phyloP scores from a whole-genome alignment of 2,113 vertebrate genomes.

The Puntigrus tetrazona region DNA sequence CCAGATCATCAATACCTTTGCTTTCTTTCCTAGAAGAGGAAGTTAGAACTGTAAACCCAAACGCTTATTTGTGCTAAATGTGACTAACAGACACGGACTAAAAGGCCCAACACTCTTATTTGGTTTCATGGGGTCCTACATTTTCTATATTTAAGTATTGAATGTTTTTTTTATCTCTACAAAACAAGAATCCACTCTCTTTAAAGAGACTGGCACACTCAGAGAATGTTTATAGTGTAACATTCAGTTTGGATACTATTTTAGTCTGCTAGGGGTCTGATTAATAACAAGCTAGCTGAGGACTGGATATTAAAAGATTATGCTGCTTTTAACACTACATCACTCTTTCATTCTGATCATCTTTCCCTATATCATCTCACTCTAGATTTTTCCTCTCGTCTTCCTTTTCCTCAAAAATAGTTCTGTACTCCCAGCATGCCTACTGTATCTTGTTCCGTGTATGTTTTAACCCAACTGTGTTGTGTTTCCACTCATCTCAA shows the following conservation, averaged over 20 bases:
- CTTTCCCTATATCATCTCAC: background rate
- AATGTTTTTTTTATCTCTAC: background rate
- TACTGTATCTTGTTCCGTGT: background rate
- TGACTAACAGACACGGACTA: background rate
- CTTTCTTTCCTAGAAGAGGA: background rate
- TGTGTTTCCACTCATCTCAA: conserved; percentile 13
- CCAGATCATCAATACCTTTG: background rate
- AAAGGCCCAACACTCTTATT: background rate
- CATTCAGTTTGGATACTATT: background rate
- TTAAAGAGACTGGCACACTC: conserved; percentile 13
- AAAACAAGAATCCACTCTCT: background rate
- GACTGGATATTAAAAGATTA: background rate
- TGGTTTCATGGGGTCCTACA: background rate
- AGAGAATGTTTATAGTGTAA: conserved; percentile 28
- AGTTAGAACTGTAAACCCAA: background rate
- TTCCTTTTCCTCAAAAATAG: background rate
- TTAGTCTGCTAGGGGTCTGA: background rate
- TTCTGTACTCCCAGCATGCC: conserved; percentile 4
- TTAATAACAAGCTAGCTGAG: background rate
- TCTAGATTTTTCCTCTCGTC: background rate
- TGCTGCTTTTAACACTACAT: conserved; percentile 11
- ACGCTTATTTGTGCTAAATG: background rate
- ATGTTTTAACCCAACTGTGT: background rate
- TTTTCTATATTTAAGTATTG: background rate
- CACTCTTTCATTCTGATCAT: background rate